phyloP scores from a whole-genome alignment of 2,888 invertebrate species.

The Melolontha melolontha region DNA sequence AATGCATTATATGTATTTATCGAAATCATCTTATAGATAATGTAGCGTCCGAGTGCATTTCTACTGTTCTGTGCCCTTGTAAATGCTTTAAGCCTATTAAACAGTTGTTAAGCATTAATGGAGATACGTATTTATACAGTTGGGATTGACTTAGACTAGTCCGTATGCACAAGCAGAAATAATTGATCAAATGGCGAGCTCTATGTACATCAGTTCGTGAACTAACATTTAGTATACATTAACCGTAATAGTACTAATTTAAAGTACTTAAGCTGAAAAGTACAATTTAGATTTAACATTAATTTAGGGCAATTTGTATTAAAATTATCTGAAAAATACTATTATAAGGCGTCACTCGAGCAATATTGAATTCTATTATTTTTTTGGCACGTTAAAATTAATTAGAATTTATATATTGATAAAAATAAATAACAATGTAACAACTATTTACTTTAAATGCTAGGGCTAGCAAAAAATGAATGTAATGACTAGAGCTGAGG shows the following conservation, averaged over 20 bases:
- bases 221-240: slow-evolving; percentile 15
- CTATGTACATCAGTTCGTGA: slow-evolving; percentile 4
- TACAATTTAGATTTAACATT: slow-evolving; percentile 8
- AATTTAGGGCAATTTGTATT: slow-evolving; percentile 8
- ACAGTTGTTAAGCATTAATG: slow-evolving; percentile 27
- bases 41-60: slow-evolving; percentile 26
- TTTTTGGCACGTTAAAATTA: too few species aligned
- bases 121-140: slow-evolving; percentile 31
- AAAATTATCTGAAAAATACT: not conserved
- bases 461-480: too few species aligned
- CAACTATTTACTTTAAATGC: too few species aligned
- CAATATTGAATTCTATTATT: too few species aligned
- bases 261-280: slow-evolving; percentile 9
- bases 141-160: slow-evolving; percentile 15
- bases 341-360: too few species aligned
- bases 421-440: too few species aligned
- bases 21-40: slow-evolving; percentile 35
- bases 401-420: too few species aligned
- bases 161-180: slow-evolving; percentile 15
- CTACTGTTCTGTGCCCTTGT: slow-evolving; percentile 16
- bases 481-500: too few species aligned
- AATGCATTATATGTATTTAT: slow-evolving; percentile 18
- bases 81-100: slow-evolving; percentile 33
- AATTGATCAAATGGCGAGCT: slow-evolving; percentile 19
- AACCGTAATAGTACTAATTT: slow-evolving; percentile 19